Base-by-base conservation (phyloP, 1,140 invertebrate species). In the Atopsyche davidsoni region DNA sequence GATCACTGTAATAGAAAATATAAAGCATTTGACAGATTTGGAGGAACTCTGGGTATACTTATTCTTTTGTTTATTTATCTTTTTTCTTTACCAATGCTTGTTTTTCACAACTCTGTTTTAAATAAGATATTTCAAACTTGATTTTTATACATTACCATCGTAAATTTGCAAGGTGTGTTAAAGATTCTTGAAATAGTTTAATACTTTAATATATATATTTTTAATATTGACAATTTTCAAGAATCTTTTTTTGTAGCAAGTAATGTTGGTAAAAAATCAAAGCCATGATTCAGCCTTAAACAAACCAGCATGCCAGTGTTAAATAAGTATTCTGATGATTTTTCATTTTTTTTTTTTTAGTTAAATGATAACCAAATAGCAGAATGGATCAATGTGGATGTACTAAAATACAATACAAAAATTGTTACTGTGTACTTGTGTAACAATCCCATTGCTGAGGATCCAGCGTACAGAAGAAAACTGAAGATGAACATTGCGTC, bases 391-490 rank as follows among this genome's bases (percentile, higher is more conserved):
- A 85, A 86, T 34, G 60, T 98, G 3, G 84, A 96, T 36, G 75
- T 80, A 43, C 72, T 98, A 36, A 72, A 77, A 31, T 59, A 74
- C 0, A 85, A 94, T 57, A 85, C 82, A 60, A 83, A 87, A 23
- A 65, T 99, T 7, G 69, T 80, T 47, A 98, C 95, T 1, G 81
- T 99, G 21, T 99, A 99, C 66, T 69, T 99, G 56, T 94, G 98
- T 66, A 72, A 85, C 13, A 99, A 98, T 76, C 94, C 95, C 0
- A 70, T 98, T 1, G 80, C 83, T 0, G 78, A 81, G 13, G 90
- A 94, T 68, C 74, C 86, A 0, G 87, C 83, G 55, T 99, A 99
- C 63, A 71, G 96, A 51, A 79, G 90, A 57, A 98, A 98, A 72
- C 78, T 98, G 14, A 96, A 91, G 68, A 66, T 97, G 28, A 77